These are phyloP conservation scores for Mergus octosetaceus DNA, from an alignment of 2,797 vertebrate species.

Conservation along the genomic window DNA sequence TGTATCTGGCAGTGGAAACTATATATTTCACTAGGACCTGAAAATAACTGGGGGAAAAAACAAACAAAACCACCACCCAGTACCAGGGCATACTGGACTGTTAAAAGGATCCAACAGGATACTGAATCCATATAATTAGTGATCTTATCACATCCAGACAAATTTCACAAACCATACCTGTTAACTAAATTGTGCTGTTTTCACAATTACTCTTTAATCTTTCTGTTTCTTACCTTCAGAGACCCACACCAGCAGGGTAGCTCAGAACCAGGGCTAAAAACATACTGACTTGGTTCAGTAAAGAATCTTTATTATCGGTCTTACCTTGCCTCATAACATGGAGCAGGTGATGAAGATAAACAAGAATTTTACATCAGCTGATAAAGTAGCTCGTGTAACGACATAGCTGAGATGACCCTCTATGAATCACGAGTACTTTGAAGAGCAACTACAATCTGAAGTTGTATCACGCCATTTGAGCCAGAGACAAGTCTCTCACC, in stretches of 20 bases:
- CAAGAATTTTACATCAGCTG: background rate
- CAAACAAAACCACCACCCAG: background rate
- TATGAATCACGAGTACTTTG: background rate
- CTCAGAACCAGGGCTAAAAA: background rate
- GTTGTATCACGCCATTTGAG: background rate
- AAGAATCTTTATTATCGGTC: background rate
- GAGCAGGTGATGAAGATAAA: background rate
- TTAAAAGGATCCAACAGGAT: background rate
- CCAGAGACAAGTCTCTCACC: background rate
- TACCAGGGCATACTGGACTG: background rate
- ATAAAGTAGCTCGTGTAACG: background rate
- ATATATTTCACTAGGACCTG: background rate
- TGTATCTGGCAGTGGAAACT: background rate
- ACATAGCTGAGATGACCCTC: background rate
- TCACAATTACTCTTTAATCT: background rate
- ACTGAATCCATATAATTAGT: background rate
- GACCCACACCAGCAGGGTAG: background rate
- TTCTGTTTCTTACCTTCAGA: background rate
- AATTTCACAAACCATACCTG: background rate
- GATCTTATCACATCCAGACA: background rate
- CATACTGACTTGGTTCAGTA: background rate
- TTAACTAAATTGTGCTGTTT: background rate
- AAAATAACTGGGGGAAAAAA: background rate
- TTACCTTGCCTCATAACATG: background rate
- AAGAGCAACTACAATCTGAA: background rate